phyloP scores from a whole-genome alignment of 2,113 vertebrate genomes.

The Sturnus vulgaris region DNA sequence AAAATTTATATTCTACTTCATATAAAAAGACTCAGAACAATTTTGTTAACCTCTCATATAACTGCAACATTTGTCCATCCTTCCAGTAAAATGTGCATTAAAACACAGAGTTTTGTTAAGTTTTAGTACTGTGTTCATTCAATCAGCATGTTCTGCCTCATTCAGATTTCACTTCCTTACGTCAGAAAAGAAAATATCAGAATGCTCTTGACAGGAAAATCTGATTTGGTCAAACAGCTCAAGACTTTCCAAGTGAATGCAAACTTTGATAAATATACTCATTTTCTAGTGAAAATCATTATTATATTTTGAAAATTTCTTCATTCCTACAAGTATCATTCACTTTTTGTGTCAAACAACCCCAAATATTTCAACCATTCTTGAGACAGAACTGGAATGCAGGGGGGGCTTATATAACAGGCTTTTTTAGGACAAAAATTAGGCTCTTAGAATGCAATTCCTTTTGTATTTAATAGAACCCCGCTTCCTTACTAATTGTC shows the following conservation, averaged over 20 bases:
- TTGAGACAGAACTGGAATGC: slow-evolving; percentile 23
- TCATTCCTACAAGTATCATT: neutral
- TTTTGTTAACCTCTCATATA: neutral
- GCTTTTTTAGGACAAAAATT: slow-evolving; percentile 22
- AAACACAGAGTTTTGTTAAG: neutral
- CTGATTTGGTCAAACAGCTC: neutral
- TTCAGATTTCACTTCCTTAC: neutral
- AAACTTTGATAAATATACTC: neutral
- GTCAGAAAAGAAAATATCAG: neutral
- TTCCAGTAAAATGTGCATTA: neutral
- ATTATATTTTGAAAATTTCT: neutral
- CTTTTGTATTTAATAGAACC: slow-evolving; percentile 41
- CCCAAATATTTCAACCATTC: neutral
- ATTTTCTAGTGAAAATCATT: neutral
- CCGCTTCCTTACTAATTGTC: slow-evolving; percentile 28
- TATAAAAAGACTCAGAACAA: neutral
- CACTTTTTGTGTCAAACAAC: neutral
- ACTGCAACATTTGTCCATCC: neutral
- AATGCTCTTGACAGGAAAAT: neutral
- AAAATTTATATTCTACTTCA: neutral
- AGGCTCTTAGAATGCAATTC: slow-evolving; percentile 13
- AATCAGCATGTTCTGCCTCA: neutral
- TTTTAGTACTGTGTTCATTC: neutral
- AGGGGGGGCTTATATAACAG: neutral
- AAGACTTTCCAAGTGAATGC: neutral